phyloP scores from a whole-genome alignment of 2,888 invertebrate genomes.

The Augiades crinisus region DNA sequence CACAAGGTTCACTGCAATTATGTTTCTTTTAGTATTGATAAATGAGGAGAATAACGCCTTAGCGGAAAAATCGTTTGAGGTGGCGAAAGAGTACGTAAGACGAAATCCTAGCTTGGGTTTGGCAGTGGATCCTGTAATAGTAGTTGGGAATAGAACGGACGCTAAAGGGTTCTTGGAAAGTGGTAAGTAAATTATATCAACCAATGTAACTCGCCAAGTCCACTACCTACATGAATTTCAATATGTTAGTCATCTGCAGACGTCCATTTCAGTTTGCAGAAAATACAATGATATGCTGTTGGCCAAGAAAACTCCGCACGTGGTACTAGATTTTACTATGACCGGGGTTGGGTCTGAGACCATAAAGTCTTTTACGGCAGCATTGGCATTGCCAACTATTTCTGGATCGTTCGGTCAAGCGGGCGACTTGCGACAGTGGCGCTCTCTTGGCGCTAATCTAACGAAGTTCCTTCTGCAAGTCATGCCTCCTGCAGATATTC shows the following conservation, averaged over 20 bases:
- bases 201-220: too few relatives aligned
- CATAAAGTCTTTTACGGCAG: conserved; percentile 91
- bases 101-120: conserved; percentile 86
- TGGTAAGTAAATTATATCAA: conserved; percentile 74
- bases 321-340: conserved; percentile 91
- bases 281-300: conserved; percentile 85
- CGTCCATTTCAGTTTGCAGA: conserved; percentile 82
- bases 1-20: too few relatives aligned
- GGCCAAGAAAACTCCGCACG: conserved; percentile 86
- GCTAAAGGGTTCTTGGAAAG: conserved; percentile 86
- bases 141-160: conserved; percentile 87
- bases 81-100: conserved; percentile 86
- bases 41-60: conserved; percentile 88
- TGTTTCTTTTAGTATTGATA: conserved; percentile 83
- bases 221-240: too few relatives aligned
- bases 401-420: conserved; percentile 93
- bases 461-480: conserved; percentile 90
- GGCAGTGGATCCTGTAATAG: conserved; percentile 82
- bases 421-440: conserved; percentile 92
- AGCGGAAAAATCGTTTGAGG: conserved; percentile 86
- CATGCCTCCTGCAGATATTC: conserved; percentile 91
- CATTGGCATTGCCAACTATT: conserved; percentile 90
- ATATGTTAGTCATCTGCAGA: neutral
- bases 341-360: conserved; percentile 91
- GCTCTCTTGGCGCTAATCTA: conserved; percentile 85